These are phyloP conservation scores for Graphium colonna DNA, from an alignment of 2,888 invertebrate genomes.

Conservation along the genomic window DNA sequence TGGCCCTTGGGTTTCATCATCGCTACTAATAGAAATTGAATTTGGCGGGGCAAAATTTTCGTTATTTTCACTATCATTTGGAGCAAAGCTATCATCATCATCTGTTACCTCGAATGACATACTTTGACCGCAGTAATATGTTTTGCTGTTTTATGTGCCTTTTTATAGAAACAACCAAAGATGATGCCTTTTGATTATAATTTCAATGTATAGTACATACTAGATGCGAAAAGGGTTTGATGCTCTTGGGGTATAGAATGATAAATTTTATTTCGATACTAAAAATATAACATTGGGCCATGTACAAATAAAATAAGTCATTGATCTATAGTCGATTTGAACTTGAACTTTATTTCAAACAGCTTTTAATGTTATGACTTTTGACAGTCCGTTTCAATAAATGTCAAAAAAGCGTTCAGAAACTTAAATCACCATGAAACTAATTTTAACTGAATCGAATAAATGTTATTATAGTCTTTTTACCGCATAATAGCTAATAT, in stretches of 20 bases:
- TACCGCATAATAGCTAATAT: too few species aligned
- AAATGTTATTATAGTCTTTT: too few species aligned
- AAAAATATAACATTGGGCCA: neutral
- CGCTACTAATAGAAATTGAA: conserved; percentile 30
- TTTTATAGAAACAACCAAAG: neutral
- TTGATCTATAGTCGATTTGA: too few species aligned
- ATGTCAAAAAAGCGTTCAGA: neutral
- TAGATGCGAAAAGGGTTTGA: too few species aligned
- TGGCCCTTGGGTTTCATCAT: conserved; percentile 27
- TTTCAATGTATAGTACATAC: too few species aligned
- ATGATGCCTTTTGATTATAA: neutral
- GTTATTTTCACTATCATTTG: conserved; percentile 24
- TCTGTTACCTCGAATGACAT: conserved; percentile 44
- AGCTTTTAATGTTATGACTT: neutral
- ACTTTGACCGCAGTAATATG: neutral
- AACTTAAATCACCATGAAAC: too few species aligned
- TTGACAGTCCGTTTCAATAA: neutral
- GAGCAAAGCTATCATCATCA: conserved; percentile 48
- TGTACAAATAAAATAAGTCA: too few species aligned
- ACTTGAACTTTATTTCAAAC: too few species aligned
- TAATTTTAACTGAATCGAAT: too few species aligned
- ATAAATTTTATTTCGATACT: neutral
- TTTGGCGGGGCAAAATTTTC: conserved; percentile 23
- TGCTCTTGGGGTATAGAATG: too few species aligned
- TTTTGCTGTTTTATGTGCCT: conserved; percentile 3